A percentile compares a stretch with the other conserved stretches of the same genome.
These are phyloP conservation scores for Thereva unica DNA, from an alignment of 2,888 invertebrate genomes.

Conservation along the genomic window DNA sequence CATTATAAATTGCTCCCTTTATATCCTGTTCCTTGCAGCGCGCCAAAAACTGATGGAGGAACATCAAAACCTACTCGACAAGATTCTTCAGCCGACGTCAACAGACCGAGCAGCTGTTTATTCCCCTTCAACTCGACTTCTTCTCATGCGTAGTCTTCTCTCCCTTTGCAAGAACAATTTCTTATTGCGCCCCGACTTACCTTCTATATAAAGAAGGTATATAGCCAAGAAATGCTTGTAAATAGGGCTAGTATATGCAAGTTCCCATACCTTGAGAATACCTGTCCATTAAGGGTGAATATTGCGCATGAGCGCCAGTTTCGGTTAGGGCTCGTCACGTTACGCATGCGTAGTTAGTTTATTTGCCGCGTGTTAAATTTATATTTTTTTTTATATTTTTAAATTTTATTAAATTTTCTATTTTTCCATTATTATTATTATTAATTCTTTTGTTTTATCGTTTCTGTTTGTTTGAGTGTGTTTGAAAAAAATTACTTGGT, in stretches of 20 bases:
- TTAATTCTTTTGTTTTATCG: constrained; percentile 5
- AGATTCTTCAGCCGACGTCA: neutral
- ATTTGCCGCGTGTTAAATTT: constrained; percentile 6
- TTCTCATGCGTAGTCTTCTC: constrained; percentile 2
- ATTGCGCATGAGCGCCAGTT: constrained; percentile 33
- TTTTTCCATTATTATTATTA: constrained; percentile 3
- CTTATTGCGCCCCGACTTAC: neutral
- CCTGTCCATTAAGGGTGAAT: constrained; percentile 29
- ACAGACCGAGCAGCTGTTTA: constrained; percentile 6
- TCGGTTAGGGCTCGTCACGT: constrained; percentile 31
- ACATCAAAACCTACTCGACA: neutral
- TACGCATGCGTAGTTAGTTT: constrained; percentile 18
- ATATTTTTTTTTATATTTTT: constrained; percentile 16
- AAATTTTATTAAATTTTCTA: constrained; percentile 10
- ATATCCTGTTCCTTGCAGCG: neutral
- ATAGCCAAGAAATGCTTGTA: neutral
- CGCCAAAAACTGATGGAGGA: neutral
- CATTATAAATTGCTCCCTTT: too few species aligned
- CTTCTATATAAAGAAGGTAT: neutral
- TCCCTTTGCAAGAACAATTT: constrained; percentile 7
- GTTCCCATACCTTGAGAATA: neutral
- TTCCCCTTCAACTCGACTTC: constrained; percentile 9
- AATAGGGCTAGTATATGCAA: neutral
- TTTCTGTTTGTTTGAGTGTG: constrained; percentile 24
- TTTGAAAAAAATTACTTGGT: neutral